phyloP scores from a whole-genome alignment of 1,140 invertebrate genomes.

The Tetragonula clypearis region DNA sequence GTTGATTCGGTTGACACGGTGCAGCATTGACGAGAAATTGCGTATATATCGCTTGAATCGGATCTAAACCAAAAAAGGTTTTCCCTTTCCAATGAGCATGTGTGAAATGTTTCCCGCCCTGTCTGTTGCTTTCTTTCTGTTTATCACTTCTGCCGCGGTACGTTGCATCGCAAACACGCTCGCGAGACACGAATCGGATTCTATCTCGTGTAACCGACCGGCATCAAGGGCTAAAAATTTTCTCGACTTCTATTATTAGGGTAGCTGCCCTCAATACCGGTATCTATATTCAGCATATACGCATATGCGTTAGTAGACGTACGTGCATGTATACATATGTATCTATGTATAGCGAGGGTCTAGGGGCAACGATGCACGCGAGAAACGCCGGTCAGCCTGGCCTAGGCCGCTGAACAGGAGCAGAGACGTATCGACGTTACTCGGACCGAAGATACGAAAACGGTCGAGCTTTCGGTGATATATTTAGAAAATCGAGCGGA shows the following conservation, averaged over 20 bases:
- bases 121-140: neutral
- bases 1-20: slow-evolving; percentile 15
- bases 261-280: slow-evolving; percentile 78
- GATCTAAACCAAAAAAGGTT: neutral
- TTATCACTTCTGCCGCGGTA: neutral
- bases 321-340: slow-evolving; percentile 38
- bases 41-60: neutral
- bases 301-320: slow-evolving; percentile 59
- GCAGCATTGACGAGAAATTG: slow-evolving; percentile 3
- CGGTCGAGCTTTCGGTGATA: slow-evolving; percentile 29
- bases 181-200: slow-evolving; percentile 59
- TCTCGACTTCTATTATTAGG: slow-evolving; percentile 79
- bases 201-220: slow-evolving; percentile 61
- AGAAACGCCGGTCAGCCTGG: slow-evolving; percentile 21
- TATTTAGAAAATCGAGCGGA: slow-evolving; percentile 55
- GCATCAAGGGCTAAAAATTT: slow-evolving; percentile 81
- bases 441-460: slow-evolving; percentile 11
- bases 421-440: slow-evolving; percentile 9
- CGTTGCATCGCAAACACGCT: neutral
- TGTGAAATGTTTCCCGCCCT: neutral
- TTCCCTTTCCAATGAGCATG: neutral
- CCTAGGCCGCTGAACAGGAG: slow-evolving; percentile 34
- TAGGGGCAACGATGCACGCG: slow-evolving; percentile 34
- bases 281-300: slow-evolving; percentile 77
- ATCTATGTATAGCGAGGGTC: slow-evolving; percentile 59